Conservation (phyloP, 2,113 vertebrate genomes). For the Micronisus gabar region DNA sequence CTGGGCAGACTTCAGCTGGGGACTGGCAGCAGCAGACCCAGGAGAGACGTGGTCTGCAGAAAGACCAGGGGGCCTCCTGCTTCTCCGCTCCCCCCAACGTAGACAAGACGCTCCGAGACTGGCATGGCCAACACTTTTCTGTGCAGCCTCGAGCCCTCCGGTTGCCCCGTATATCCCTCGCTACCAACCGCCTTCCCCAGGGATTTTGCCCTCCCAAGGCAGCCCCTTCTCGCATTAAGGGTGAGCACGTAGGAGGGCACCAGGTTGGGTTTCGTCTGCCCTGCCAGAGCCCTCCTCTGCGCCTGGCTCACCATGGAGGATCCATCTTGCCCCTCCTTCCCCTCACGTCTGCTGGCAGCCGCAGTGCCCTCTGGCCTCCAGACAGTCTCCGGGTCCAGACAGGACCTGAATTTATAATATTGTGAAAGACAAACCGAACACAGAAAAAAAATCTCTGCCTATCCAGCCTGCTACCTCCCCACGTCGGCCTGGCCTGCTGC, state of each 20-base stretch:
- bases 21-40: neutral
- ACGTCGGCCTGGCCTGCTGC: neutral
- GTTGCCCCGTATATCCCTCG: accelerated
- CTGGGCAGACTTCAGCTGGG: neutral
- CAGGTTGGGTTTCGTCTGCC: neutral
- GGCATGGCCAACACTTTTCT: neutral
- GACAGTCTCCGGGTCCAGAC: neutral
- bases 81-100: accelerated
- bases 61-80: neutral
- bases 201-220: neutral
- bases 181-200: neutral
- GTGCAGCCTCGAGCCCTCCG: neutral
- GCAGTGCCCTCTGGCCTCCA: neutral
- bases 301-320: neutral
- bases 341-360: neutral
- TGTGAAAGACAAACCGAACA: neutral
- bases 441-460: neutral
- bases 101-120: neutral
- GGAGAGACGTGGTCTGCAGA: neutral
- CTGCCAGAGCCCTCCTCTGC: neutral
- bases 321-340: neutral
- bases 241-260: neutral
- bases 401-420: neutral
- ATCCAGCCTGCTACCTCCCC: neutral
- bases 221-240: neutral